A percentile compares a stretch with the other conserved stretches of the same genome.
These are phyloP conservation scores for Aricia agestis DNA, from an alignment of 1,140 invertebrate species.

Conservation along the genomic window DNA sequence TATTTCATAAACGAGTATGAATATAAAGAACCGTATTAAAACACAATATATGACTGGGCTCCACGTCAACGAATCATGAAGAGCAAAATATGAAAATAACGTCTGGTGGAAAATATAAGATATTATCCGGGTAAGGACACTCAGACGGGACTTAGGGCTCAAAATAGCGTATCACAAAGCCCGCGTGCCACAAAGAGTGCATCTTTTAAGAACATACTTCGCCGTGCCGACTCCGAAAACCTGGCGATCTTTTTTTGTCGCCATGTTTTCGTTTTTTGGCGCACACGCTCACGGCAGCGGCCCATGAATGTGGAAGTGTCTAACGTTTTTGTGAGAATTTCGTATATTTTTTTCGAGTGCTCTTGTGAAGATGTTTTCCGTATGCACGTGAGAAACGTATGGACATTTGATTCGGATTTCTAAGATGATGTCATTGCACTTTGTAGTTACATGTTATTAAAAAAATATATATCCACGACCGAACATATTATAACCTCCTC, in stretches of 20 bases:
- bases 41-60: background rate
- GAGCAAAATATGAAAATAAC: background rate
- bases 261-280: conserved; percentile 17
- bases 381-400: background rate
- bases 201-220: conserved; percentile 18
- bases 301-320: conserved; percentile 10
- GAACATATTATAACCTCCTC: no score
- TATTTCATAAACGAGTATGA: conserved; percentile 13
- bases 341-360: background rate
- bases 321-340: conserved; percentile 10
- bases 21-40: background rate
- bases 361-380: background rate
- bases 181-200: conserved; percentile 18
- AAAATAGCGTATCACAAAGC: conserved; percentile 26
- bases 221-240: conserved; percentile 19
- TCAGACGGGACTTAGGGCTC: conserved; percentile 28
- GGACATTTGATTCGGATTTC: background rate
- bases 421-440: background rate
- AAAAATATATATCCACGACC: no score
- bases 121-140: conserved; percentile 23
- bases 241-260: conserved; percentile 20
- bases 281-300: background rate
- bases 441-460: background rate
- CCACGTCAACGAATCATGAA: background rate
- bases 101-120: conserved; percentile 13